phyloP scores from a whole-genome alignment of 1,140 invertebrate genomes.

The Oncopeltus fasciatus region DNA sequence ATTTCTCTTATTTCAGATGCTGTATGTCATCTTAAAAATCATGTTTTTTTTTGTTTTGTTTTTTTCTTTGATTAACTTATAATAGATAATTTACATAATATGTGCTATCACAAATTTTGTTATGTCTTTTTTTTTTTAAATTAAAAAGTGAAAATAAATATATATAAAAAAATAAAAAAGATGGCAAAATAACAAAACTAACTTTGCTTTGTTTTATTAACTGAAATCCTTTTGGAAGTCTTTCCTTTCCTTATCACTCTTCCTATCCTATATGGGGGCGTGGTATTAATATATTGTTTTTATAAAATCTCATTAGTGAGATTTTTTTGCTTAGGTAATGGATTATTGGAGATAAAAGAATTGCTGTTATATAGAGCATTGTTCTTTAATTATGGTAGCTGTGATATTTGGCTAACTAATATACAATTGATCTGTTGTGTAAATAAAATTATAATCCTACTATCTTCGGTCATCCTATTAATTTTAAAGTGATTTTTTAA shows the following conservation, averaged over 20 bases:
- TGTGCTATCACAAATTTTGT: background rate
- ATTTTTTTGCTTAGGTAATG: too few relatives aligned
- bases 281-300: too few relatives aligned
- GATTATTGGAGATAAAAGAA: too few relatives aligned
- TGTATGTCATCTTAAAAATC: background rate
- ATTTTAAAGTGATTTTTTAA: too few relatives aligned
- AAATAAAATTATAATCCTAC: too few relatives aligned
- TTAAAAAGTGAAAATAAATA: background rate
- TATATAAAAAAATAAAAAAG: background rate
- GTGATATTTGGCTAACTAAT: too few relatives aligned
- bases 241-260: background rate
- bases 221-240: background rate
- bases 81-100: background rate
- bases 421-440: too few relatives aligned
- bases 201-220: slow-evolving; percentile 5
- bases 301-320: too few relatives aligned
- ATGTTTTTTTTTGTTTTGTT: too few relatives aligned
- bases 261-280: background rate
- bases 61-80: background rate
- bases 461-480: too few relatives aligned
- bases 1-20: background rate
- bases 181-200: slow-evolving; percentile 7
- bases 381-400: too few relatives aligned
- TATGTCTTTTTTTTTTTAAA: background rate
- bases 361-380: too few relatives aligned